These are phyloP conservation scores for Dendrophyllia cribrosa DNA, from an alignment of 64 coral and sea anemone species.

Conservation along the genomic window DNA sequence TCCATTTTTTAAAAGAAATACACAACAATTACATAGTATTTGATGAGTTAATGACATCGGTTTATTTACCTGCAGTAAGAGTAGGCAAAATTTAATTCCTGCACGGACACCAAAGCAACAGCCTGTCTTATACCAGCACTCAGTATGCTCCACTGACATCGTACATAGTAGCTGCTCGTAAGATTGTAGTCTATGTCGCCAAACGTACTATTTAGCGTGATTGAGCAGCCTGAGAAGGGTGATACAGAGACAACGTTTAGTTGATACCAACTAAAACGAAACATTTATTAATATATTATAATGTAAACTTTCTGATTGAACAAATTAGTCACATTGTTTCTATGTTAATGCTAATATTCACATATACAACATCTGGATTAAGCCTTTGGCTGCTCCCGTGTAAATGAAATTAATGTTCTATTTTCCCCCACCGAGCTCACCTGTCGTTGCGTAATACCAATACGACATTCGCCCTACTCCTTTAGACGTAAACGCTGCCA, in stretches of 20 bases:
- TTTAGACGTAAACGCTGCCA: slow-evolving; percentile 3
- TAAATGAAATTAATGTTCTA: too few species aligned
- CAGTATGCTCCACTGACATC: neutral
- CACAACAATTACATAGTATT: too few species aligned
- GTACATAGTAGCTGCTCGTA: neutral
- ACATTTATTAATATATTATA: too few species aligned
- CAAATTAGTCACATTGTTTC: too few species aligned
- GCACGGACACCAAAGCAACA: slow-evolving; percentile 10
- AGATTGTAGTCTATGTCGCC: neutral
- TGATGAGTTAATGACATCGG: neutral
- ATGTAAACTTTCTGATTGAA: too few species aligned
- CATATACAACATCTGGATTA: too few species aligned
- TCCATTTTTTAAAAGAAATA: too few species aligned
- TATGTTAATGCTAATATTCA: too few species aligned
- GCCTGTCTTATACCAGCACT: neutral
- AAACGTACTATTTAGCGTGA: neutral
- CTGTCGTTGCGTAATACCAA: neutral
- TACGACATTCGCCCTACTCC: neutral
- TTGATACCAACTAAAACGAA: too few species aligned
- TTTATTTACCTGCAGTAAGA: neutral
- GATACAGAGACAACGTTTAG: too few species aligned
- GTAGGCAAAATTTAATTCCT: slow-evolving; percentile 1
- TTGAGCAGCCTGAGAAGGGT: neutral
- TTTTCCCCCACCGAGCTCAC: neutral
- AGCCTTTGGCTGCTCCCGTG: too few species aligned